phyloP scores from a whole-genome alignment of 2,888 invertebrate species.

The Hypomecis punctinalis region DNA sequence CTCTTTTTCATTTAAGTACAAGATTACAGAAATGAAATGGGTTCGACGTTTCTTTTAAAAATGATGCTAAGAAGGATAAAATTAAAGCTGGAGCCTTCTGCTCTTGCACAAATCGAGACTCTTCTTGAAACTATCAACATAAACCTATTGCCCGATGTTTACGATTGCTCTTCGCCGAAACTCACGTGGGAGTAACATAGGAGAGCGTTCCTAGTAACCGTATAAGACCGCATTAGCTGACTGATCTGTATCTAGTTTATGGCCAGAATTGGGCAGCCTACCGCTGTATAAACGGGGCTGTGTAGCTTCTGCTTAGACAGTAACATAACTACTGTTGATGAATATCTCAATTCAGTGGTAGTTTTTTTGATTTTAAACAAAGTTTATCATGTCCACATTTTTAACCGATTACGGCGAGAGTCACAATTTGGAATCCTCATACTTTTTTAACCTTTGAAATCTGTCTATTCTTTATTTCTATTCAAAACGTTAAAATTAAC shows the following conservation, averaged over 20 bases:
- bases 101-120: neutral
- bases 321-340: too few relatives aligned
- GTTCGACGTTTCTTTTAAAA: neutral
- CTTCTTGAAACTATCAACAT: conserved; percentile 1
- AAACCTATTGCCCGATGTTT: neutral
- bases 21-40: too few relatives aligned
- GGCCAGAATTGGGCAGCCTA: too few relatives aligned
- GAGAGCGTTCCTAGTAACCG: neutral
- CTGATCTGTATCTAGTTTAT: too few relatives aligned
- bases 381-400: neutral
- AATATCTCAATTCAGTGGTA: too few relatives aligned
- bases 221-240: too few relatives aligned
- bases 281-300: neutral
- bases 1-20: too few relatives aligned
- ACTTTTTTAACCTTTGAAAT: conserved; percentile 1
- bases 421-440: too few relatives aligned
- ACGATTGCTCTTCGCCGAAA: conserved; percentile 9
- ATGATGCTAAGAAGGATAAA: too few relatives aligned
- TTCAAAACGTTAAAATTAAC: conserved; percentile 1
- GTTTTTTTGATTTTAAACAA: too few relatives aligned
- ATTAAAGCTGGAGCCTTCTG: too few relatives aligned
- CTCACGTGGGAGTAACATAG: too few relatives aligned
- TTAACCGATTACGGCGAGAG: neutral
- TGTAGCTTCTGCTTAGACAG: neutral
- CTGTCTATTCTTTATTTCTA: neutral